Evolutionary conservation across 2,113 vertebrate species (phyloP).

Genomic region (Notiomystis cincta): DNA sequence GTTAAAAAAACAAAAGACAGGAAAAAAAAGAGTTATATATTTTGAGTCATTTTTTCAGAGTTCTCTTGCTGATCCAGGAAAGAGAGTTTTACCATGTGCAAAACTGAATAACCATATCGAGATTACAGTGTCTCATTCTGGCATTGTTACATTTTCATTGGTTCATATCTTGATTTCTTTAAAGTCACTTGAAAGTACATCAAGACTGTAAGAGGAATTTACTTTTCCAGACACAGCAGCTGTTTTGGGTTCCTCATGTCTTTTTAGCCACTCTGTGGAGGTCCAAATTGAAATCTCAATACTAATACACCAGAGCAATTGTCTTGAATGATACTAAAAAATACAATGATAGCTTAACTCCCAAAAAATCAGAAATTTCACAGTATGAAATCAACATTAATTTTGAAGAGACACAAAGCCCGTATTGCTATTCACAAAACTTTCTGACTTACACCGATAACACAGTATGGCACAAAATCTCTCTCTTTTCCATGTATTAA

Average conservation of each 20-base stretch:
- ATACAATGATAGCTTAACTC: background rate
- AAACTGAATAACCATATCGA: background rate
- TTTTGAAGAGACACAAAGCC: background rate
- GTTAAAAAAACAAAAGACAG: background rate
- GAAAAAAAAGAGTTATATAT: background rate
- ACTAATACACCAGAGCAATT: background rate
- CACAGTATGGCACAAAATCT: background rate
- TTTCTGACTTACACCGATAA: background rate
- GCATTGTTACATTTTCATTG: background rate
- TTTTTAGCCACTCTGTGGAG: background rate
- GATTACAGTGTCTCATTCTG: background rate
- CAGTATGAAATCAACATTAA: background rate
- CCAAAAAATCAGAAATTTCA: background rate
- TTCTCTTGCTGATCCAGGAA: background rate
- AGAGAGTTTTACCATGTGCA: background rate
- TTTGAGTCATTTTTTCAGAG: background rate
- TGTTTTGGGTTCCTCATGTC: background rate
- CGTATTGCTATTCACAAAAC: background rate
- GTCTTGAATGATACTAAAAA: background rate
- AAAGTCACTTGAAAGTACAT: background rate
- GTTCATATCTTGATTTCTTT: background rate
- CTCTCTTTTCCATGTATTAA: background rate
- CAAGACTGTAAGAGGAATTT: background rate
- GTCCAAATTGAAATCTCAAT: background rate
- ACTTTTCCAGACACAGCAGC: background rate